Percentiles rank a stretch among this genome's conserved stretches.
Conservation (phyloP, 53 echinoderm and acorn worm species). For the Hippasteria phrygiana region DNA sequence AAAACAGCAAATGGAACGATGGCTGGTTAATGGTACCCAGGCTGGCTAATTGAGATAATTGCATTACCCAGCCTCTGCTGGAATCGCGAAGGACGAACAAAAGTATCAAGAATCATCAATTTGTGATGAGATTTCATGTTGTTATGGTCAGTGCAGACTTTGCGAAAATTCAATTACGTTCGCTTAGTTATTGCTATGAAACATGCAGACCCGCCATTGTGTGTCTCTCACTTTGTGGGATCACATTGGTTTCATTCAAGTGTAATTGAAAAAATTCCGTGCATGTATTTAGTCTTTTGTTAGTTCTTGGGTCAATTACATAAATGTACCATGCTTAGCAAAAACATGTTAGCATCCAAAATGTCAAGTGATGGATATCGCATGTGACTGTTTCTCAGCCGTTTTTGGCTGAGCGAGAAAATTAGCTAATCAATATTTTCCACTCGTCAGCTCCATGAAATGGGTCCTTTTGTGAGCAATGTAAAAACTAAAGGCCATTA, state of each 20-base stretch:
- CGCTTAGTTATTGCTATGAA: conserved; percentile 4
- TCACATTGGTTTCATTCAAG: not conserved
- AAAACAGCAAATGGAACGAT: not conserved
- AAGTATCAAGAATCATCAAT: not conserved
- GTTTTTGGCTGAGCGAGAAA: no score
- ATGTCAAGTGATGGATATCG: no score
- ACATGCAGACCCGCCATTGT: not conserved
- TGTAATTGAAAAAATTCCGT: no score
- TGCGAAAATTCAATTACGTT: conserved; percentile 1
- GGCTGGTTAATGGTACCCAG: not conserved
- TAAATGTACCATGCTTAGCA: no score
- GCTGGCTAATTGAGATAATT: conserved; percentile 9
- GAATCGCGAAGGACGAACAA: not conserved
- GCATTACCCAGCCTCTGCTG: not conserved
- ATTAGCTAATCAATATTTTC: no score
- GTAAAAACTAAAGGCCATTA: no score
- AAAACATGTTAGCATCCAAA: no score
- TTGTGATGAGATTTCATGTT: not conserved
- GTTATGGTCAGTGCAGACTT: not conserved
- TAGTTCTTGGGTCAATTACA: no score
- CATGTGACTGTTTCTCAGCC: no score
- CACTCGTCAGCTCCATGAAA: no score
- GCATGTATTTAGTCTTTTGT: no score
- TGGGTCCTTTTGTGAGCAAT: no score
- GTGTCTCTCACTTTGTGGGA: not conserved